A percentile compares a stretch with the other conserved stretches of the same genome.
phyloP scores from a whole-genome alignment of 1,140 invertebrate genomes.

The Brachionus sp. region DNA sequence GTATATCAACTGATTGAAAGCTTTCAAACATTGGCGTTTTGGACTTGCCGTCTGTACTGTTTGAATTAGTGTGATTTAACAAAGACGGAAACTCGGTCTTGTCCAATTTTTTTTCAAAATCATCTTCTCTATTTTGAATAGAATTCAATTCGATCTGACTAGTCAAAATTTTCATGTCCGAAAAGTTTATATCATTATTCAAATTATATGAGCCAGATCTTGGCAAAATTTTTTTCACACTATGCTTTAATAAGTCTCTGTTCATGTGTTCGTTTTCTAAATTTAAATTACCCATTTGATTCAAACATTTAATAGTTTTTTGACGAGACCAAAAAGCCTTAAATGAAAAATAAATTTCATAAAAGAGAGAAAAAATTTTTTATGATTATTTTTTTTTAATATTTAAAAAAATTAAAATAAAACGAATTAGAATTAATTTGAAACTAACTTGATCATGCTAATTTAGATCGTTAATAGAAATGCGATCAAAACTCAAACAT shows the following conservation, averaged over 20 bases:
- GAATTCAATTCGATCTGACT: constrained; percentile 11
- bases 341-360: background rate
- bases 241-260: background rate
- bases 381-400: background rate
- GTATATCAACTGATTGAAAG: background rate
- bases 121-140: background rate
- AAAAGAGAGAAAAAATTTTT: background rate
- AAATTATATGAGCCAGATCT: constrained; percentile 30
- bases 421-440: background rate
- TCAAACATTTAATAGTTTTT: background rate
- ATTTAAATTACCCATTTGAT: background rate
- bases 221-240: background rate
- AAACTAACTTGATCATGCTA: background rate
- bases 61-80: background rate
- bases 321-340: background rate
- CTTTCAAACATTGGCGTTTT: background rate
- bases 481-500: background rate
- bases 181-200: background rate
- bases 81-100: background rate
- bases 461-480: background rate
- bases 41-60: background rate
- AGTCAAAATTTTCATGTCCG: constrained; percentile 5
- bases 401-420: background rate
- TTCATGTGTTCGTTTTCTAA: background rate
- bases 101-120: background rate